Base-by-base conservation (phyloP, 2,888 invertebrate species). In the Phorcus lineatus region DNA sequence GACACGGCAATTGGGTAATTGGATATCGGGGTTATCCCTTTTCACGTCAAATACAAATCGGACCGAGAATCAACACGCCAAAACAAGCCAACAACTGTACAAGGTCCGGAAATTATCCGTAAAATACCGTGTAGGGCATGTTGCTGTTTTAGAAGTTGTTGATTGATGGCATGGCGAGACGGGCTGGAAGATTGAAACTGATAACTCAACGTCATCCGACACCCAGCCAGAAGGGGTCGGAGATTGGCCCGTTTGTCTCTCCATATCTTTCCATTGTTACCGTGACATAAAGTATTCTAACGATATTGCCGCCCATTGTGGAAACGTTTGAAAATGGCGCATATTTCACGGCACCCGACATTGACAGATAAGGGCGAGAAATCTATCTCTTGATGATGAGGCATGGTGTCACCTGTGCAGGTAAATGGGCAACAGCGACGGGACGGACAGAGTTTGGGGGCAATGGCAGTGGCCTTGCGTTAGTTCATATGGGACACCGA, bases 51-150 rank as follows among this genome's bases (percentile, higher is more conserved):
- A 40, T 70, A 28, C 31, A 70, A 31, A 70, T 19, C 16, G 19
- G 31, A 36, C 28, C 70, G 40, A 16, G 31, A 70, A 19, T 19
- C 36, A 31, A 40, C 70, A 70, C n/a, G 70, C 19, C 70, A 40
- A 70, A 70, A 70, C 70, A 70, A 57, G 36, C 70, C n/a, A 70
- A 70, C 70, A 17, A 70, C 28, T 70, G 70, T 70, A 70, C 70
- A 28, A 9, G 17, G 70, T 57, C 28, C 36, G 40, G 70, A 70
- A 40, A 70, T 36, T 70, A 70, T 70, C 70, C 36, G 70, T 19
- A 70, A 70, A 70, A 70, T 36, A 36, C 70, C 40, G 36, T 70
- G 70, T 70, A 19, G n/a, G 70, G 70, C 70, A 40, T 70, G 70
- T 70, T 70, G 40, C 36, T 70, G 70, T 70, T 70, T 70, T 36